Conservation (phyloP, 1,140 invertebrate genomes). For the Zaprionus lachaisei region DNA sequence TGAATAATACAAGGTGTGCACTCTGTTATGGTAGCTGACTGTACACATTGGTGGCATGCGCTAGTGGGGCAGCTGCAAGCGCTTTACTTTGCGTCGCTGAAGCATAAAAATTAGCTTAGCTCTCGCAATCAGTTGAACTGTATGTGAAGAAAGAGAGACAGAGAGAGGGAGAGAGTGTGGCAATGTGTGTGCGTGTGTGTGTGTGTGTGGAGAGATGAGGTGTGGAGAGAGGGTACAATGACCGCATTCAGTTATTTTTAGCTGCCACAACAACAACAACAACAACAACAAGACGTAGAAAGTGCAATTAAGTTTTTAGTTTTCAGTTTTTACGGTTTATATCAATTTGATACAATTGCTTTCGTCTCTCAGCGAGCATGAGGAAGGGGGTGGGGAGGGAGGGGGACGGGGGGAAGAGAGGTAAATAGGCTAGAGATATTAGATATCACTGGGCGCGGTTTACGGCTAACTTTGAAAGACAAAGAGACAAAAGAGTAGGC, state of each 20-base stretch:
- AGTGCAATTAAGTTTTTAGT: conserved; percentile 74
- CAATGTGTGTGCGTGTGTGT: not conserved
- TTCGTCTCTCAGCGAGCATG: not conserved
- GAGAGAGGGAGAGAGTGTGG: conserved; percentile 9
- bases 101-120: conserved; percentile 65
- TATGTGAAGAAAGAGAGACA: conserved; percentile 1
- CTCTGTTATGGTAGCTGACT: conserved; percentile 36
- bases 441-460: conserved; percentile 24
- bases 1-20: conserved; percentile 7
- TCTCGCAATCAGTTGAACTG: conserved; percentile 45
- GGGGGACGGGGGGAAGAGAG: not conserved
- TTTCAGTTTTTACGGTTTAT: conserved; percentile 52
- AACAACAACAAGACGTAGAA: conserved; percentile 53
- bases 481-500: conserved; percentile 3
- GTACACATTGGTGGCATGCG: conserved; percentile 30
- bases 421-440: conserved; percentile 3
- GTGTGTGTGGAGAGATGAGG: conserved; percentile 12
- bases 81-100: conserved; percentile 14
- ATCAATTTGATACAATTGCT: conserved; percentile 40
- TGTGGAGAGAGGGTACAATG: conserved; percentile 70
- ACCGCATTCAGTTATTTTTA: conserved; percentile 81
- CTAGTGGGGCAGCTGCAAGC: conserved; percentile 6
- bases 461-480: not conserved
- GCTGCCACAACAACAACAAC: conserved; percentile 47
- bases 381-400: too few relatives aligned